phyloP scores from a whole-genome alignment of 2,113 vertebrate genomes.

The Panthera uncia region DNA sequence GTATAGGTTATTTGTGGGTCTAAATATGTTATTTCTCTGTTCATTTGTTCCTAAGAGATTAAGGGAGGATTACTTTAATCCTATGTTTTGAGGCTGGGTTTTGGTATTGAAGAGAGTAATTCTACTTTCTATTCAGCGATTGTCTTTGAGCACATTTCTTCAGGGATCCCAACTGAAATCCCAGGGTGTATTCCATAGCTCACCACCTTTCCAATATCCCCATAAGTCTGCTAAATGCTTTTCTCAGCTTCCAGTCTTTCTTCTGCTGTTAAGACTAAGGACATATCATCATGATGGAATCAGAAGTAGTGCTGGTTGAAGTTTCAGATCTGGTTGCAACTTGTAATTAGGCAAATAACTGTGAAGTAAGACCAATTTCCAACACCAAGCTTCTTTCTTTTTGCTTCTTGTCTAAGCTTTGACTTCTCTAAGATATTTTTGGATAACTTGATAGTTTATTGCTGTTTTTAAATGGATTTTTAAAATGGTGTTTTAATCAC shows the following conservation, averaged over 20 bases:
- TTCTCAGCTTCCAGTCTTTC: not conserved
- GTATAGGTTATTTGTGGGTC: not conserved
- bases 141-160: not conserved
- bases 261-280: not conserved
- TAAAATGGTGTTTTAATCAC: not conserved
- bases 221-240: not conserved
- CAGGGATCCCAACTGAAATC: not conserved
- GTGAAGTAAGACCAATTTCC: not conserved
- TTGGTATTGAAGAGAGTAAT: not conserved
- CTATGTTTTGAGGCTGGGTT: not conserved
- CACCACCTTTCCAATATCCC: not conserved
- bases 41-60: not conserved
- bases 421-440: not conserved
- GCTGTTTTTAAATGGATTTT: not conserved
- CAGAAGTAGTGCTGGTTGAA: not conserved
- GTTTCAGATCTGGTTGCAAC: not conserved
- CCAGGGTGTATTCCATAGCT: not conserved
- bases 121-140: not conserved
- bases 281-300: not conserved
- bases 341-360: not conserved
- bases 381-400: not conserved
- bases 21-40: not conserved
- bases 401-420: not conserved
- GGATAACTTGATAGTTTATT: not conserved
- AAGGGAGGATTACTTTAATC: not conserved